Evolutionary conservation across 2,113 vertebrate species (phyloP).

Genomic region (Motacilla tschutschensis): DNA sequence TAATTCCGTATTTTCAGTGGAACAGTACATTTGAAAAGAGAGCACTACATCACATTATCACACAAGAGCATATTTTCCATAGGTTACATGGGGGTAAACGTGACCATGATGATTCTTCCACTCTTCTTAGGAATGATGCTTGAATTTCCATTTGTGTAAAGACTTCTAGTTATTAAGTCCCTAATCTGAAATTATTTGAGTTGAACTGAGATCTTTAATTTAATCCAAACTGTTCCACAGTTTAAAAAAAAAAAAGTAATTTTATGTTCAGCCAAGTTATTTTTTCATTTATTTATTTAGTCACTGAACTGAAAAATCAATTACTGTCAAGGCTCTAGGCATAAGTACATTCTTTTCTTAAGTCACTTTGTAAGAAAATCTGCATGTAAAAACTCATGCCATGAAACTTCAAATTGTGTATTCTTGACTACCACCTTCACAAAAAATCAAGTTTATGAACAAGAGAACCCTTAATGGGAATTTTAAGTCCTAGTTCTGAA

Average conservation of each 20-base stretch:
- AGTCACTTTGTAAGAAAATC: not conserved
- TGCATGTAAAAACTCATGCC: not conserved
- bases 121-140: not conserved
- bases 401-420: not conserved
- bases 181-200: not conserved
- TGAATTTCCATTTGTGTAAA: not conserved
- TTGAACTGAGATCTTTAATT: not conserved
- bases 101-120: not conserved
- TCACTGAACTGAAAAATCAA: slow-evolving; percentile 59
- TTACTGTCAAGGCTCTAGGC: slow-evolving; percentile 40
- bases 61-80: not conserved
- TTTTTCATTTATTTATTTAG: slow-evolving; percentile 50
- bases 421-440: not conserved
- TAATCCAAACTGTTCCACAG: slow-evolving; percentile 4
- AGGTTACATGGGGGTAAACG: not conserved
- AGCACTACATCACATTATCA: not conserved
- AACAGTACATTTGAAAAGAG: not conserved
- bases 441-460: not conserved
- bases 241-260: not conserved
- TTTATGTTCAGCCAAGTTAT: slow-evolving; percentile 19
- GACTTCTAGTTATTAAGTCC: not conserved
- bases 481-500: not conserved
- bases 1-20: not conserved
- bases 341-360: not conserved
- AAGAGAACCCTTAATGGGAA: not conserved